These are phyloP conservation scores for Chrysaora quinquecirrha DNA, from an alignment of 30 jellyfish, hydroid and myxozoan genomes.

Conservation along the genomic window DNA sequence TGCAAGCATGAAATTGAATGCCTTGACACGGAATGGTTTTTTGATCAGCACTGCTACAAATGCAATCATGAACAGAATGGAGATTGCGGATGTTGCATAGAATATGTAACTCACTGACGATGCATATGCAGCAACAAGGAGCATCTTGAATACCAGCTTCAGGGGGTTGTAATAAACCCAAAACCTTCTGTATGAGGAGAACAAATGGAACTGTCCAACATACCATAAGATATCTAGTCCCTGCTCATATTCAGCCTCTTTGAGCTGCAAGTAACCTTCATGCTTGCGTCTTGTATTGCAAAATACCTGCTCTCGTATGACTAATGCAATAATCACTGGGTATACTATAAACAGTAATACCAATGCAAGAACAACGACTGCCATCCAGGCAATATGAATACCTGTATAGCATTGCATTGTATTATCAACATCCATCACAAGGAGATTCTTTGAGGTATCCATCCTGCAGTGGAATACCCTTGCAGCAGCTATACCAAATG, in stretches of 20 bases:
- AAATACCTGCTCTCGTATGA: constrained; percentile 78
- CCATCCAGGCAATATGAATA: constrained; percentile 69
- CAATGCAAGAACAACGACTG: constrained; percentile 54
- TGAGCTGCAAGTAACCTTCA: constrained; percentile 90
- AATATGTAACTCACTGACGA: constrained; percentile 76
- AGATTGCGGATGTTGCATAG: constrained; percentile 80
- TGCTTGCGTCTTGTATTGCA: constrained; percentile 69
- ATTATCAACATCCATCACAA: constrained; percentile 92
- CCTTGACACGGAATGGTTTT: constrained; percentile 87
- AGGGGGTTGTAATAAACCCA: constrained; percentile 91
- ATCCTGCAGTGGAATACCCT: constrained; percentile 90
- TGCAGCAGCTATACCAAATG: constrained; percentile 93
- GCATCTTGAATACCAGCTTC: constrained; percentile 79
- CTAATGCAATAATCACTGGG: constrained; percentile 60
- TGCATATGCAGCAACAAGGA: constrained; percentile 74
- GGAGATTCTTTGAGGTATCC: background rate
- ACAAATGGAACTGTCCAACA: constrained; percentile 88
- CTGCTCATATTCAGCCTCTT: constrained; percentile 96
- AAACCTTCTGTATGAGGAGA: constrained; percentile 83
- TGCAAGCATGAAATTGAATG: constrained; percentile 78
- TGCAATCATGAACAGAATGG: constrained; percentile 76
- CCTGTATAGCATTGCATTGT: constrained; percentile 63
- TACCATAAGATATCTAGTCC: constrained; percentile 93
- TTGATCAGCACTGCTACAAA: constrained; percentile 45
- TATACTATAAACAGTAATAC: constrained; percentile 61